A percentile compares a stretch with the other conserved stretches of the same genome.
These are phyloP conservation scores for Grus americana DNA, from an alignment of 2,113 vertebrate species.

Conservation along the genomic window DNA sequence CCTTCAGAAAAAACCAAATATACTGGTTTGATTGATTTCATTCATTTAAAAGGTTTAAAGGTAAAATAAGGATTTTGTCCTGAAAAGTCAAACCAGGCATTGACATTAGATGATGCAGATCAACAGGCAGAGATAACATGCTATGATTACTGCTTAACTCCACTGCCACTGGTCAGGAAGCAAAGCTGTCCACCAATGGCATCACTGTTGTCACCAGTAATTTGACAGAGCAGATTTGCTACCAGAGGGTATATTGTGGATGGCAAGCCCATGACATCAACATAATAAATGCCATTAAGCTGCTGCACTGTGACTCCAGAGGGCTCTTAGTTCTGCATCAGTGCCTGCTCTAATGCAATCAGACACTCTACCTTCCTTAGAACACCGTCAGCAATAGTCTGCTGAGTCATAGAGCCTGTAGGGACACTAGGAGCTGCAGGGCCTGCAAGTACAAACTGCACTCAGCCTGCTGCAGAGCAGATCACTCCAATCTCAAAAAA, in stretches of 20 bases:
- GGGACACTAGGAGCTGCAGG: constrained; percentile 22
- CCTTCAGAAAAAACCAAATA: neutral
- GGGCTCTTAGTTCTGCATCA: neutral
- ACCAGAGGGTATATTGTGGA: neutral
- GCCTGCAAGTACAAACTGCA: neutral
- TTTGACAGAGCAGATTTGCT: neutral
- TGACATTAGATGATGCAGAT: neutral
- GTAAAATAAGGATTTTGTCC: neutral
- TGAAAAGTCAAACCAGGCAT: neutral
- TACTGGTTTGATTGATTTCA: neutral
- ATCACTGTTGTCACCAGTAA: constrained; percentile 34
- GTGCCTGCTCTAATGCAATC: neutral
- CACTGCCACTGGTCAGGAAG: neutral
- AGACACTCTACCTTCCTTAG: constrained; percentile 14
- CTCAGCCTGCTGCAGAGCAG: constrained; percentile 18
- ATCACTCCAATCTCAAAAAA: neutral
- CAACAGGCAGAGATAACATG: neutral
- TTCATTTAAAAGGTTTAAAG: neutral
- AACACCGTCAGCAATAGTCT: constrained; percentile 22
- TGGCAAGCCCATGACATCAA: neutral
- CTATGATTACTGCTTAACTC: neutral
- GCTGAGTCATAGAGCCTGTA: constrained; percentile 65
- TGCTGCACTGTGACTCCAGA: neutral
- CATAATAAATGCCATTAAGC: neutral
- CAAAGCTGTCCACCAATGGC: constrained; percentile 21